A percentile compares a stretch with the other conserved stretches of the same genome.
phyloP scores from a whole-genome alignment of 2,888 invertebrate species.

The Hydroisotoma schaefferi region DNA sequence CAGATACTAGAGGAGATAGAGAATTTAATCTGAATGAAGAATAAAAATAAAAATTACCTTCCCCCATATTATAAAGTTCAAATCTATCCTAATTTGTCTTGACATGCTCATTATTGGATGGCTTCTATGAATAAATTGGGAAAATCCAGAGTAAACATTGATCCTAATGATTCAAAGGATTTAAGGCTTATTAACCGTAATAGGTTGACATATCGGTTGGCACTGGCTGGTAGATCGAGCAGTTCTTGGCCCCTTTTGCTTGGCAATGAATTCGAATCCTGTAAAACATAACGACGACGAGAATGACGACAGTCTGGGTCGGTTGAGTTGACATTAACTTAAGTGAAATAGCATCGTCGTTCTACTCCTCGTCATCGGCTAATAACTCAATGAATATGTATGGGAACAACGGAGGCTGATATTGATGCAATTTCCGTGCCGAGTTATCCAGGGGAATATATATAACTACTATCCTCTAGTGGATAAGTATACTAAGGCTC shows the following conservation, averaged over 20 bases:
- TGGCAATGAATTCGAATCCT: too few relatives aligned
- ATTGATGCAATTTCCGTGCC: slow-evolving; percentile 10
- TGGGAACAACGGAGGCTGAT: too few relatives aligned
- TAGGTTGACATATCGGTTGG: not conserved
- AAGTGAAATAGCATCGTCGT: slow-evolving; percentile 14
- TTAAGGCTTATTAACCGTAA: not conserved
- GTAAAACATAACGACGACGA: too few relatives aligned
- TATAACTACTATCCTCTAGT: too few relatives aligned
- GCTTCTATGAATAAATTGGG: slow-evolving; percentile 17
- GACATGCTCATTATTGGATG: slow-evolving; percentile 15
- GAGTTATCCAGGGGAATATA: not conserved
- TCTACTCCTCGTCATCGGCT: too few relatives aligned
- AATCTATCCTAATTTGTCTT: slow-evolving; percentile 12
- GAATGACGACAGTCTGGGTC: too few relatives aligned
- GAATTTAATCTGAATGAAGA: too few relatives aligned
- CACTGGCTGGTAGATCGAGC: too few relatives aligned
- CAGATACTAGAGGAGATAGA: too few relatives aligned
- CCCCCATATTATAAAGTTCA: too few relatives aligned
- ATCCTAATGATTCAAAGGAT: not conserved
- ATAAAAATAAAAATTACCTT: too few relatives aligned
- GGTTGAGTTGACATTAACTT: slow-evolving; percentile 16
- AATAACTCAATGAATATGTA: slow-evolving; percentile 40
- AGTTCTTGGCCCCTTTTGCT: too few relatives aligned
- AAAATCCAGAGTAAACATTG: not conserved
- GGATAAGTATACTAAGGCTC: slow-evolving; percentile 10